Base-by-base conservation (phyloP, 2,113 vertebrate species). In the Chionis minor region DNA sequence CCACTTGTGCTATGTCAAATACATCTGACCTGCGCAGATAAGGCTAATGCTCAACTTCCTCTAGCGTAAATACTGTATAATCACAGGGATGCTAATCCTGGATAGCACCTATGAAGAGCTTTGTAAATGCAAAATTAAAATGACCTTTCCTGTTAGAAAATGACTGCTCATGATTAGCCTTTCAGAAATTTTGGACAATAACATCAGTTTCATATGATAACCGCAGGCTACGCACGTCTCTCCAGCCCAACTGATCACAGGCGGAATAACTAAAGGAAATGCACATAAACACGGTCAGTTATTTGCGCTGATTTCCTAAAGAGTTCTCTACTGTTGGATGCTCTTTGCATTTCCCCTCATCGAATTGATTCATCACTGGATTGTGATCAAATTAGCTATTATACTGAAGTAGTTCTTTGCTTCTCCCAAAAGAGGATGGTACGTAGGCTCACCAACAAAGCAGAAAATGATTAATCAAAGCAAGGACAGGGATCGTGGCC, bases 401-500 rank as follows among this genome's bases (percentile, higher is more conserved):
- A 19, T 5, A 6, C 24, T 62, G 14, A 40, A 49, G 9, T 2
- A 61, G 14, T 33, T 42, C 32, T 67, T 35, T 4, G 4, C 5
- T 47, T 23, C 22, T 71, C 23, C 55, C 30, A 27, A 12, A 12
- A 55, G 5, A 49, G 20, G 8, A 11, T 2, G 3, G 22, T 6
- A 30, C 22, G 4, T 55, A 49, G 19, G 27, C 27, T 12, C 9
- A 14, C 0, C 0, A 44, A n/a, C 7, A 61, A 45, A 24, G 10
- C 5, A 35, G 10, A 79, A 72, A 45, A 69, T 8, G 3, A 19
- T 52, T n/a, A 19, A 33, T 47, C 12, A 58, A 28, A 66, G 23
- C 26, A 42, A 19, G 9, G 33, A 35, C 12, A 24, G 32, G 0
- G 1, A 61, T 73, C 22, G 6, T 1, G 5, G 22, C 21, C 40